Base-by-base conservation (phyloP, 2,797 vertebrate species). In the Arrhamphus sclerolepis region DNA sequence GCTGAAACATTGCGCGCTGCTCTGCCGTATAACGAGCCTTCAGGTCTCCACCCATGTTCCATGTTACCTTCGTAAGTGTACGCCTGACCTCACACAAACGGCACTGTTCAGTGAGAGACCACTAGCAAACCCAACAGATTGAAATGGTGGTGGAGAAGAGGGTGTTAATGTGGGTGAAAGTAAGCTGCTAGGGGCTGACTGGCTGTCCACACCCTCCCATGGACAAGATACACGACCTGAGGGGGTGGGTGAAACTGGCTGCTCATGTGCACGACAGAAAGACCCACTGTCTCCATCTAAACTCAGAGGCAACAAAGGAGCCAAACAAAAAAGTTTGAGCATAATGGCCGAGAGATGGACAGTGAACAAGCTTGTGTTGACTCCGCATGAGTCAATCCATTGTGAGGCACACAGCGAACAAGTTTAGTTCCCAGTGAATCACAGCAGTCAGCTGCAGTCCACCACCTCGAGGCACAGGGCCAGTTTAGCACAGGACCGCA, bases 361-460 rank as follows among this genome's bases (percentile, higher is more conserved):
- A 74, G 49, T 11, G 70, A 72, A 70, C 50, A 43, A 78, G 66
- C 68, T 67, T 16, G 41, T 46, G 61, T 76, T 50, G n/a, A 71
- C 74, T 74, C 70, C 57, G 63, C 18, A 82, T 90, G 86, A 89
- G 80, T 86, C 80, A 73, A 50, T 64, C 83, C 79, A 82, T 89
- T 87, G 84, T 86, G 81, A 80, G 68, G 68, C 58, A 2, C 24
- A 70, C 75, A 78, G 70, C 39, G 17, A 78, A 80, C 81, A 83
- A 90, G 84, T 68, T 49, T 56, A 81, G 72, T 72, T 77, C 74
- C 60, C 70, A 46, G 84, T 80, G 78, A 88, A 90, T 84, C 80
- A 51, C 31, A 51, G 80, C 78, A 86, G 84, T 87, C 29, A 26
- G 82, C 89, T 89, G 90, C 87, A 86, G 70, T 81, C 76, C 86